Conservation (phyloP, 1,140 invertebrate species). For the Aporrectodea caliginosa region DNA sequence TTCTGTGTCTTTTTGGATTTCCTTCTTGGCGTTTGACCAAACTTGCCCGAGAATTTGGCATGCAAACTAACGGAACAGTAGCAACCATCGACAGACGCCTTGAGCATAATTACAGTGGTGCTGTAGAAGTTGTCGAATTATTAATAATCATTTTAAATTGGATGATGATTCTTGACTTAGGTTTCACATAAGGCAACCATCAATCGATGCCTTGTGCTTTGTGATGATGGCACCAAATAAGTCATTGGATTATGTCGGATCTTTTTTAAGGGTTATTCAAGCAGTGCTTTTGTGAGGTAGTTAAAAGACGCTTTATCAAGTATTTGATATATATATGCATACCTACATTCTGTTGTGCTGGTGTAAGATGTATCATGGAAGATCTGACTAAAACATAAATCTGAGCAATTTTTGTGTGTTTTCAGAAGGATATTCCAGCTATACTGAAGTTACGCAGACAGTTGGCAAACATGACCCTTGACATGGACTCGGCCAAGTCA, state of each 20-base stretch:
- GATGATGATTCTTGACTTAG: neutral
- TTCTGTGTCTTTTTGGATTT: neutral
- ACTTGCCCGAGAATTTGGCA: too few species aligned
- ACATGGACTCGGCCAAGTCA: neutral
- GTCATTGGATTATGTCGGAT: neutral
- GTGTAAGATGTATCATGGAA: neutral
- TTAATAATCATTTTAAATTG: neutral
- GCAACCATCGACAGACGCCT: too few species aligned
- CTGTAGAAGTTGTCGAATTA: neutral
- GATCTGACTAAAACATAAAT: neutral
- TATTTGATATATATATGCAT: too few species aligned
- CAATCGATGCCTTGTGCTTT: neutral
- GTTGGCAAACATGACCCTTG: neutral
- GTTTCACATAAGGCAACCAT: neutral
- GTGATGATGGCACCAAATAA: neutral
- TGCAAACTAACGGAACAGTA: too few species aligned
- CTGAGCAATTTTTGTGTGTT: neutral
- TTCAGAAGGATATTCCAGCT: neutral
- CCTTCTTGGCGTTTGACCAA: too few species aligned
- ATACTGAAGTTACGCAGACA: neutral
- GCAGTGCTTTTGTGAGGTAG: too few species aligned
- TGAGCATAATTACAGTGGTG: neutral
- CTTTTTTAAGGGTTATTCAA: too few species aligned
- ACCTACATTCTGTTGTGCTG: too few species aligned
- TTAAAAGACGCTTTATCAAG: too few species aligned